Evolutionary conservation across 1,140 invertebrate genomes (phyloP), one percentile per base, ranked within the genome.

Genomic region (Lepidurus couesii): DNA sequence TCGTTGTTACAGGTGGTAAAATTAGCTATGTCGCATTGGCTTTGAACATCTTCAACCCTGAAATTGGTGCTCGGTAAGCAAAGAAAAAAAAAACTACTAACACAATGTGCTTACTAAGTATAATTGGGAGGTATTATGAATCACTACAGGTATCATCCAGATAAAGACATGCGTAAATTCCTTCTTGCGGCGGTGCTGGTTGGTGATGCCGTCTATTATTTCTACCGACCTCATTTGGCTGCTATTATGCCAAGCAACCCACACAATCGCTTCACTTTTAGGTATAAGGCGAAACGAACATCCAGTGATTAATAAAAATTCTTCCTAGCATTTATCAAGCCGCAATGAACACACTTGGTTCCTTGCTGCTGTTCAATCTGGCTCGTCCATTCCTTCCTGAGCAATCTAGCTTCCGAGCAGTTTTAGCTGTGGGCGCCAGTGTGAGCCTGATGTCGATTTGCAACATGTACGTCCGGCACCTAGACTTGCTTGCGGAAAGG

Each of bases 281-380:
- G 53, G 53, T 65, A 65, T 65, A 65, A n/a, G 53, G 8, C 53
- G 9, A 7, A 65, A 16, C 6, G 6, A 65, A 65, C 13, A 21
- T 65, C 6, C 16, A 65, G 45, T 11, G 4, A 16, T 65, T 65
- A 16, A 13, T 7, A 21, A 21, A 21, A 65, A 65, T 83, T 82
- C 80, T 80, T 85, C 85, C 73, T 83, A 90, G 90, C 83, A 81
- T 87, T 16, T 87, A 90, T 80, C 90, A 90, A 24, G 88, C 90
- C 44, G 81, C 89, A 7, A 85, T 92, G 21, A 89, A 92, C 82
- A 91, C 89, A 77, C 89, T 93, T 83, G 91, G 92, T 34, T 92
- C 91, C 0, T 89, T 93, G 8, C 84, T 93, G 7, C 84, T 89
- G 42, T 92, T 91, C 90, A 91, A 91, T 1, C 87, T 93, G 26